phyloP scores from a whole-genome alignment of 2,888 invertebrate genomes.

The Lycia hirtaria region DNA sequence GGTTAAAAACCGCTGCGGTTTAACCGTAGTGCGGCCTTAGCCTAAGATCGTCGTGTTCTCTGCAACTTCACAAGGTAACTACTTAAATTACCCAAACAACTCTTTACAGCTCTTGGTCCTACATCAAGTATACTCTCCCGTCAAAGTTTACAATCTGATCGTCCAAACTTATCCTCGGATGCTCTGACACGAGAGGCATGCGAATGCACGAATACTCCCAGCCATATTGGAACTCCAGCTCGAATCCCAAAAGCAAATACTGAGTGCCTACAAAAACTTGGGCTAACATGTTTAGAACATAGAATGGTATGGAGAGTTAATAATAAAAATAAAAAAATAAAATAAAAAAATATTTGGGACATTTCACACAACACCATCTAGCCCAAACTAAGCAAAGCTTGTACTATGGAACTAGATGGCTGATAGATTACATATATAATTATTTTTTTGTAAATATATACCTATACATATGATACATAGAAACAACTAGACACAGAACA shows the following conservation, averaged over 20 bases:
- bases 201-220: slow-evolving; percentile 78
- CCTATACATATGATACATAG: too few species aligned
- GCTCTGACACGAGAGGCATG: slow-evolving; percentile 66
- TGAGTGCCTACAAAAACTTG: slow-evolving; percentile 78
- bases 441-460: too few species aligned
- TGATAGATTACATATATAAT: too few species aligned
- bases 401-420: too few species aligned
- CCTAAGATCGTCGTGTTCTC: not conserved
- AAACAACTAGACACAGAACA: too few species aligned
- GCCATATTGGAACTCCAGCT: slow-evolving; percentile 77
- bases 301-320: slow-evolving; percentile 47
- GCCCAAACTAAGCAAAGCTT: too few species aligned
- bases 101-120: slow-evolving; percentile 38
- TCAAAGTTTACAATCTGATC: slow-evolving; percentile 71
- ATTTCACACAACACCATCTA: too few species aligned
- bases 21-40: too few species aligned
- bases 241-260: slow-evolving; percentile 80
- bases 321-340: not conserved
- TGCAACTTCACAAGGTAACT: not conserved
- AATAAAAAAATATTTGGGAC: too few species aligned
- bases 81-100: slow-evolving; percentile 17
- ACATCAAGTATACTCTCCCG: slow-evolving; percentile 24
- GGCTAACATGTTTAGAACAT: slow-evolving; percentile 61
- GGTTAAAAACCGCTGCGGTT: too few species aligned
- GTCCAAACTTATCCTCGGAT: slow-evolving; percentile 68